Conservation (phyloP, 2,113 vertebrate species). For the Chrysemys picta region DNA sequence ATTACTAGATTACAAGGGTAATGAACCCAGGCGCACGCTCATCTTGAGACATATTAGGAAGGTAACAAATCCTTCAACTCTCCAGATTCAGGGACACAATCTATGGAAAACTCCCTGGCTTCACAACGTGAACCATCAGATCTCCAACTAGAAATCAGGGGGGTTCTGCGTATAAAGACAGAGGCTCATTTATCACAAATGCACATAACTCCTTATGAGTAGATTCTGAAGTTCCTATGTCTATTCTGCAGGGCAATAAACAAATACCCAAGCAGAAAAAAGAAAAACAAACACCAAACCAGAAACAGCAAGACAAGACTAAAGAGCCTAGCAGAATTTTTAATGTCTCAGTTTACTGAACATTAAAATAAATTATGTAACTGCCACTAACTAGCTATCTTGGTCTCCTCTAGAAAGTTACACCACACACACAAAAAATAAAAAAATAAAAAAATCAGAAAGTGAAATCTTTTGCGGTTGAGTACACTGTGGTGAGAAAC, state of each 20-base stretch:
- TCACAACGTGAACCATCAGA: background rate
- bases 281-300: background rate
- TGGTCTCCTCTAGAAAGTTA: constrained; percentile 17
- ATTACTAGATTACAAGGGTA: accelerated
- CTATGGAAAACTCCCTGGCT: background rate
- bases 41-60: background rate
- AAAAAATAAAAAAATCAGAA: constrained; percentile 13
- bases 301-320: background rate
- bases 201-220: background rate
- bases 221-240: background rate
- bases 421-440: background rate
- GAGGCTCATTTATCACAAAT: background rate
- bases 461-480: constrained; percentile 66
- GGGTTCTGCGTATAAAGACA: background rate
- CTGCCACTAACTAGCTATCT: background rate
- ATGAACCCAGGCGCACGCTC: accelerated
- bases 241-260: constrained; percentile 2
- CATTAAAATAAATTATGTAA: background rate
- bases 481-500: constrained; percentile 34
- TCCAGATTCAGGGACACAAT: background rate
- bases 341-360: background rate
- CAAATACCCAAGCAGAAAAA: constrained; percentile 24
- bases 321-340: background rate
- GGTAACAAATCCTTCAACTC: background rate
- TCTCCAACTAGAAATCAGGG: background rate